Base-by-base conservation (phyloP, 2,797 vertebrate genomes). In the Myotis pilosus region DNA sequence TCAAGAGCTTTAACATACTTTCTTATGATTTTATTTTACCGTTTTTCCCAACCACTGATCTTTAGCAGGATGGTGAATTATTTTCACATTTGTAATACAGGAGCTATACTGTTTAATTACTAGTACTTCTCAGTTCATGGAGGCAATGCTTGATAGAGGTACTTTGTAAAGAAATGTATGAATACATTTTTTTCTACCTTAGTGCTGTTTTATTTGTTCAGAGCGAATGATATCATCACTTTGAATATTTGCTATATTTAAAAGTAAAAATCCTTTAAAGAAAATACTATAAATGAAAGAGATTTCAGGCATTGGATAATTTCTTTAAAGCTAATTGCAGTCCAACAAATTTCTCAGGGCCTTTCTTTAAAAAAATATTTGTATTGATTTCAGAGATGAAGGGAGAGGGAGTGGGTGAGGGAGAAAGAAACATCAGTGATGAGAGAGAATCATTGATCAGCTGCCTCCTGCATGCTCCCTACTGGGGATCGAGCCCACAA, bases 131-230 rank as follows among this genome's bases (percentile, higher is more conserved):
- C 11, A 86, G 25, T 64, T 91, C 6, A 19, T 16, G 60, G 49
- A 83, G 41, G 12, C 57, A 82, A 7, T 44, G 13, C 55, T 44
- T 80, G 23, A 79, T 55, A 72, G 17, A 86, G 38, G 8, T 69
- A 71, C 41, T 75, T 75, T 69, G 44, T 79, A 60, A 84, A 94
- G 51, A 92, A 44, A 60, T 25, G 72, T 55, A 55, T 15, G 12
- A 72, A 49, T 83, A 57, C 22, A 41, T 68, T 68, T 49, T 87
- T 84, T 79, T 44, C n/a, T 13, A 71, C 33, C 8, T 51, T 72
- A 91, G 25, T 76, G n/a, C 20, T 72, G 11, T 86, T 13, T 22
- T 68, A 83, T 87, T 93, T 89, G 30, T 87, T 83, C 44, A 91
- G 41, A 80, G 30, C 17, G 5, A 68, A 80, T 89, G 79, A 84